Percentiles rank a stretch among this genome's conserved stretches.
These are phyloP conservation scores for Poecilia latipinna DNA, from an alignment of 2,113 vertebrate genomes.

Conservation along the genomic window DNA sequence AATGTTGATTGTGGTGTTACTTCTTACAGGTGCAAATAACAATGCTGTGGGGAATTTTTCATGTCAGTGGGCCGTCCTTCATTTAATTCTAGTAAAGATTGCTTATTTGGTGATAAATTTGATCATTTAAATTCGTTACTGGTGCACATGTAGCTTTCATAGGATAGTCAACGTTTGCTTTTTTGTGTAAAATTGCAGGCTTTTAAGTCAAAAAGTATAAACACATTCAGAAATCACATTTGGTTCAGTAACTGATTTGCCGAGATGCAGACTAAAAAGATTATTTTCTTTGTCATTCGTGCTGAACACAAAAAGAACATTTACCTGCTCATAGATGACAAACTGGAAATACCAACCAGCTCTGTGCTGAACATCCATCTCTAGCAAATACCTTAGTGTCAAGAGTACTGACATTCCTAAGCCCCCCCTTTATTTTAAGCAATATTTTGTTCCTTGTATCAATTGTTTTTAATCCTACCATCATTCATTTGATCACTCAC, in stretches of 20 bases:
- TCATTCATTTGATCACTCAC: constrained; percentile 43
- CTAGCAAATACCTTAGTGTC: constrained; percentile 15
- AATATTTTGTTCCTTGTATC: constrained; percentile 34
- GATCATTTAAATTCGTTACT: too few species aligned
- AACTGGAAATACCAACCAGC: constrained; percentile 16
- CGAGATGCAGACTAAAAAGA: not conserved
- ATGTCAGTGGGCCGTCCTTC: too few species aligned
- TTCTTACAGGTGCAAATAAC: too few species aligned
- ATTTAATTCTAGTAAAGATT: too few species aligned
- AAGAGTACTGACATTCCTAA: constrained; percentile 15
- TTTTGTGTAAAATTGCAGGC: not conserved
- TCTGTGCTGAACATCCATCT: constrained; percentile 30
- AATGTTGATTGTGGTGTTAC: too few species aligned
- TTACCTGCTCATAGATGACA: constrained; percentile 13
- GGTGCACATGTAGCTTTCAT: not conserved
- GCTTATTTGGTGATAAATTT: not conserved
- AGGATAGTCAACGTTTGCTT: not conserved
- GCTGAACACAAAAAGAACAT: constrained; percentile 26
- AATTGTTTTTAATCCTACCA: constrained; percentile 33
- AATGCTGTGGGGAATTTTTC: too few species aligned
- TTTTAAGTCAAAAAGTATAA: not conserved
- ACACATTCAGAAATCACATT: not conserved
- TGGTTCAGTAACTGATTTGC: not conserved
- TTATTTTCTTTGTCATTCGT: constrained; percentile 5
- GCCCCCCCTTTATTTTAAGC: constrained; percentile 12